These are phyloP conservation scores for Xiphias gladius DNA, from an alignment of 2,113 vertebrate species.

Conservation along the genomic window DNA sequence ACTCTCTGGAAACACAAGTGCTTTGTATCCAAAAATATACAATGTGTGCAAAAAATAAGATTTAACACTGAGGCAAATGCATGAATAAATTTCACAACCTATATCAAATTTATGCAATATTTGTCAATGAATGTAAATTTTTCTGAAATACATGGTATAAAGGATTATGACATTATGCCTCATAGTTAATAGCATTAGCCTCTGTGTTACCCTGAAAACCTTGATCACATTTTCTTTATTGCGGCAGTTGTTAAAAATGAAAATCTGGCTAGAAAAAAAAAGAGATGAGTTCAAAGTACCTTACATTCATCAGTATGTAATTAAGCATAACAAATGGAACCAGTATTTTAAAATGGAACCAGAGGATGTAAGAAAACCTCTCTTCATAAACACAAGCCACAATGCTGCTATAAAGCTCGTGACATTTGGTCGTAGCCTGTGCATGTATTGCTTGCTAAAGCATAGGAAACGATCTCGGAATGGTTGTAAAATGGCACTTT, in stretches of 20 bases:
- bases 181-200: background rate
- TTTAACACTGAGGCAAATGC: background rate
- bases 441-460: constrained; percentile 14
- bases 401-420: background rate
- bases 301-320: constrained; percentile 16
- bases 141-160: background rate
- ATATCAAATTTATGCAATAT: background rate
- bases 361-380: background rate
- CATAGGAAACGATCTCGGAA: background rate
- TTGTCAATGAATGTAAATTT: background rate
- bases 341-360: background rate
- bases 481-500: background rate
- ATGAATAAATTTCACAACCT: constrained; percentile 9
- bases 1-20: background rate
- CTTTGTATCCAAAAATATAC: constrained; percentile 3
- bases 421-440: constrained; percentile 3
- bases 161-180: background rate
- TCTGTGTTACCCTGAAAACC: constrained; percentile 12
- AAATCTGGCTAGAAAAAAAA: background rate
- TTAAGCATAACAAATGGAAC: background rate
- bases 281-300: constrained; percentile 21
- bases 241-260: background rate
- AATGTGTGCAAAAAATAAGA: constrained; percentile 6
- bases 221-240: background rate
- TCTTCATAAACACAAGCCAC: background rate